These are phyloP conservation scores for Sapajus apella DNA, from an alignment of 2,113 vertebrate species.

Conservation along the genomic window DNA sequence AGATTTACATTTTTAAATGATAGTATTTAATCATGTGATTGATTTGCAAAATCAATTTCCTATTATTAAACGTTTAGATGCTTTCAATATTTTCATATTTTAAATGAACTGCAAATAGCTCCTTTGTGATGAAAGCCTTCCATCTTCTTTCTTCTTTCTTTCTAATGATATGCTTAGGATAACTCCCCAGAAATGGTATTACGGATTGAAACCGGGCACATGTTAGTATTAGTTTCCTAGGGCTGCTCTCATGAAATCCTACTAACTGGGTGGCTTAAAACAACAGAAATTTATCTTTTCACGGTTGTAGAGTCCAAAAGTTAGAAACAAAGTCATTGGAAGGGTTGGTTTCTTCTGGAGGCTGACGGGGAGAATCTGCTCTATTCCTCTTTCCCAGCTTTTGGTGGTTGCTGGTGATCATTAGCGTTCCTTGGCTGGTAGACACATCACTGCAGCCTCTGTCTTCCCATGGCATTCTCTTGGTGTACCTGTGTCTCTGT, in stretches of 20 bases:
- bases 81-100: background rate
- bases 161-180: background rate
- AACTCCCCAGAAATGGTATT: background rate
- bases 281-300: background rate
- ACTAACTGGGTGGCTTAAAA: background rate
- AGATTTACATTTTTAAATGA: background rate
- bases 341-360: background rate
- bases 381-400: background rate
- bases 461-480: background rate
- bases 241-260: background rate
- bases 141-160: background rate
- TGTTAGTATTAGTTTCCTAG: background rate
- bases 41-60: background rate
- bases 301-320: background rate
- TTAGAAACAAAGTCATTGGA: background rate
- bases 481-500: background rate
- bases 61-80: background rate
- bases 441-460: background rate
- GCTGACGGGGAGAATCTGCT: background rate
- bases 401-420: background rate
- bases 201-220: background rate
- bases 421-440: background rate
- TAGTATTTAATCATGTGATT: background rate
- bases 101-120: background rate
- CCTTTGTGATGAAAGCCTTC: background rate